Percentiles rank a stretch among this genome's conserved stretches.
These are phyloP conservation scores for Halcyon chelicuti DNA, from an alignment of 2,797 vertebrate species.

Conservation along the genomic window DNA sequence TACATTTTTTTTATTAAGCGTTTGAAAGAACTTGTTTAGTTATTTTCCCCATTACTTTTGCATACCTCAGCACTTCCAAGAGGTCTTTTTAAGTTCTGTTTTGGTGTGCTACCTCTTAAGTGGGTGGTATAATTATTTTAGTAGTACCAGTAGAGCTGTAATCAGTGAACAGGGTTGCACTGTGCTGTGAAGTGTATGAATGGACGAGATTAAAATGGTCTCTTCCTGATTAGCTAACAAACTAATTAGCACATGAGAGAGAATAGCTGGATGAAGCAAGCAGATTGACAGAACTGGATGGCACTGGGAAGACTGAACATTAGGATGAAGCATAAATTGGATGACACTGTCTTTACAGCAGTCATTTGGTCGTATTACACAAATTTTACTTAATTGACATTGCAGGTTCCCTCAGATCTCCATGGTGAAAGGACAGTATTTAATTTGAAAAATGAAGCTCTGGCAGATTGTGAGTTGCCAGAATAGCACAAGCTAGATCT, in stretches of 20 bases:
- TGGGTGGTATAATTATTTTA: slow-evolving; percentile 35
- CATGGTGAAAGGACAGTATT: not conserved
- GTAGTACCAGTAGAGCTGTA: not conserved
- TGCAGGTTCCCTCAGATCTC: not conserved
- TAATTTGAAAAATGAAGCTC: not conserved
- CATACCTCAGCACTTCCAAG: not conserved
- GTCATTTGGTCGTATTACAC: not conserved
- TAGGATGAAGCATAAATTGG: not conserved
- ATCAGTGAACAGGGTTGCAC: not conserved
- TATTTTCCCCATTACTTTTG: not conserved
- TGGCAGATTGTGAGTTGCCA: not conserved
- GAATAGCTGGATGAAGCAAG: not conserved
- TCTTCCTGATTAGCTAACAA: not conserved
- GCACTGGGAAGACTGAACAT: not conserved
- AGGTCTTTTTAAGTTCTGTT: not conserved
- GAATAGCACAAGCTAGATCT: not conserved
- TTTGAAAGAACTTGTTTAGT: slow-evolving; percentile 5
- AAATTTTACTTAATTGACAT: not conserved
- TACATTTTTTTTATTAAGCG: not conserved
- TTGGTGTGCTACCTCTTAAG: not conserved
- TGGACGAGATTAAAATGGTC: not conserved
- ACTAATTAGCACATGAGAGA: not conserved
- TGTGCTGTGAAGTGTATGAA: not conserved
- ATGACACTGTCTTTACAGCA: not conserved
- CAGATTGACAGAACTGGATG: not conserved